phyloP scores from a whole-genome alignment of 2,797 vertebrate genomes.

The Micrastur ruficollis region DNA sequence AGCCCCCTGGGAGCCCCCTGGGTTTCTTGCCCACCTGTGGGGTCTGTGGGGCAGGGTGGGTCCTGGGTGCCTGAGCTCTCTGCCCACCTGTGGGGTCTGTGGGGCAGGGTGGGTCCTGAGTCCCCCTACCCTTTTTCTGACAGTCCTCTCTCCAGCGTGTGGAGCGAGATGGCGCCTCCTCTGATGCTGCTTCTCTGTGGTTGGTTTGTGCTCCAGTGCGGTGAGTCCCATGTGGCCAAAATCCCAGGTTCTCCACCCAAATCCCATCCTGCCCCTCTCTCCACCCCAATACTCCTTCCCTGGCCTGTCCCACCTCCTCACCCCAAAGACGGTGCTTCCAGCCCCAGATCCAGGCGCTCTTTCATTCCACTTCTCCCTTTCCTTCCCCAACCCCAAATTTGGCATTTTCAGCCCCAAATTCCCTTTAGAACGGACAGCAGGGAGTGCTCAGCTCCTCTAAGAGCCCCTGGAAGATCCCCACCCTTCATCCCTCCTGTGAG shows the following conservation, averaged over 20 bases:
- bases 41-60: neutral
- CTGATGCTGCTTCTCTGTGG: neutral
- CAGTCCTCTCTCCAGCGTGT: neutral
- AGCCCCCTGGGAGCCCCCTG: neutral
- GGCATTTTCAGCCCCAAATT: neutral
- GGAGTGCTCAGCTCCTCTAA: no score
- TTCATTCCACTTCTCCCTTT: neutral
- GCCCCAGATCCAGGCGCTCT: no score
- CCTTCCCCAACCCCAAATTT: neutral
- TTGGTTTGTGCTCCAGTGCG: neutral
- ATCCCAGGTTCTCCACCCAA: neutral
- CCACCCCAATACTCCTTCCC: no score
- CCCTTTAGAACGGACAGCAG: rapidly evolving
- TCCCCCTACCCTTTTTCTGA: neutral
- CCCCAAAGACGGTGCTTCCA: neutral
- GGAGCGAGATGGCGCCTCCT: neutral
- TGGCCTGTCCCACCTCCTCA: no score
- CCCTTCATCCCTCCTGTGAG: no score
- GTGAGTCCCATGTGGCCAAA: neutral
- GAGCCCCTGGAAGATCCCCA: neutral
- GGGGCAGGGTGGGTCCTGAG: neutral
- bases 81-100: neutral
- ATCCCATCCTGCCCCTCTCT: neutral
- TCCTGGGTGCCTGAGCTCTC: neutral
- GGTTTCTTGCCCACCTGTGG: no score